Conservation (phyloP, 2,797 vertebrate species). For the Nyctibius grandis region DNA sequence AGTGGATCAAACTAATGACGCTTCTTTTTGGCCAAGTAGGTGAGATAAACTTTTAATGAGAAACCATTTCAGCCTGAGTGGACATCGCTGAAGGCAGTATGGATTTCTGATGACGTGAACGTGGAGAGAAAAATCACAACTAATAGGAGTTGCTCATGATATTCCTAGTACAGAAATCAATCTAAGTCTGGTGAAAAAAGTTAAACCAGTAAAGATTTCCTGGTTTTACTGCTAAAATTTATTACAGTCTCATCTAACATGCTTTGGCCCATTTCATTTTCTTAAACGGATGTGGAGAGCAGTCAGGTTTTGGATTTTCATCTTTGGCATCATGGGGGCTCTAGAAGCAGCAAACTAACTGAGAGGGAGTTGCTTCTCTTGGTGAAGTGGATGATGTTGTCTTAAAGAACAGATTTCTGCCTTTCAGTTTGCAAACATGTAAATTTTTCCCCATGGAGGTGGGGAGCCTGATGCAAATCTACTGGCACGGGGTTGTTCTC, state of each 20-base stretch:
- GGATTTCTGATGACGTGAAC: neutral
- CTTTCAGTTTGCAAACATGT: neutral
- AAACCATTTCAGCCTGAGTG: neutral
- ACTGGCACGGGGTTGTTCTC: neutral
- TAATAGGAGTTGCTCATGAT: neutral
- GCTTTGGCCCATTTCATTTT: neutral
- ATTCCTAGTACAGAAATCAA: neutral
- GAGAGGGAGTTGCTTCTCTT: neutral
- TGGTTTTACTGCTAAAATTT: neutral
- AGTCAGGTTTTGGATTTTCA: neutral
- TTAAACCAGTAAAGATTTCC: neutral
- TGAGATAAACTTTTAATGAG: neutral
- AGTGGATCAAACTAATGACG: neutral
- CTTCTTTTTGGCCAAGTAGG: neutral
- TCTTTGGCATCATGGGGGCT: neutral
- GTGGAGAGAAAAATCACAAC: neutral
- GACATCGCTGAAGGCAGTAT: neutral
- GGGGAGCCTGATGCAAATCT: neutral
- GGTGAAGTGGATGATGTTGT: neutral
- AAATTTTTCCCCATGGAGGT: fast-evolving
- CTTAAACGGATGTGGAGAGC: neutral
- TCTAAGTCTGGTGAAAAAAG: neutral
- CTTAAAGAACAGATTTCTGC: neutral
- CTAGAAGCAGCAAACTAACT: no score
- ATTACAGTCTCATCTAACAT: neutral